A percentile compares a stretch with the other conserved stretches of the same genome.
These are phyloP conservation scores for Coendou prehensilis DNA, from an alignment of 2,797 vertebrate species.

Conservation along the genomic window DNA sequence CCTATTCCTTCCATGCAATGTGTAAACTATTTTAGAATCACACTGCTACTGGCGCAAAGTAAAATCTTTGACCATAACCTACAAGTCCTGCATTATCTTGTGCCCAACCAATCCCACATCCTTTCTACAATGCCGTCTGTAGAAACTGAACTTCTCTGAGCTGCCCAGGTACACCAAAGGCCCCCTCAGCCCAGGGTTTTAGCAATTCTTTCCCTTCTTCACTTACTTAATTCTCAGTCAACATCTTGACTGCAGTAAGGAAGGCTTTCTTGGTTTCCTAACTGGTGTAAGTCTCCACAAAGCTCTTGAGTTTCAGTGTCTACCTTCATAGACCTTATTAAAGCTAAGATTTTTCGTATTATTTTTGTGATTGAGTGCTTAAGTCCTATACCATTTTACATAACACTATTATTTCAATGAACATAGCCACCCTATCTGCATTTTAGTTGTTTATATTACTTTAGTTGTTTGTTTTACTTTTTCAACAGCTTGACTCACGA, in stretches of 20 bases:
- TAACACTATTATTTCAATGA: neutral
- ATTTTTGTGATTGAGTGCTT: neutral
- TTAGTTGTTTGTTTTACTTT: neutral
- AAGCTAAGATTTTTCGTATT: neutral
- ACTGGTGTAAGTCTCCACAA: neutral
- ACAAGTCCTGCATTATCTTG: neutral
- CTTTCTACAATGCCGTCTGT: neutral
- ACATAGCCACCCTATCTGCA: neutral
- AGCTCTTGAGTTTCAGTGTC: neutral
- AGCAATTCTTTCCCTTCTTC: neutral
- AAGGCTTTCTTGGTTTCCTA: neutral
- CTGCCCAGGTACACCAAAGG: neutral
- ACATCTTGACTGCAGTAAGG: neutral
- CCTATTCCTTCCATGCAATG: neutral
- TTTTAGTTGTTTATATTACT: neutral
- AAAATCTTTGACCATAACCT: neutral
- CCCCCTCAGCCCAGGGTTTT: neutral
- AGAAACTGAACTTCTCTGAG: neutral
- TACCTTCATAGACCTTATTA: neutral
- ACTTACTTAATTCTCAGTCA: neutral
- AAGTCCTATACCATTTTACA: neutral
- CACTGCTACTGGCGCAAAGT: neutral
- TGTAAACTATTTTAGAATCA: neutral
- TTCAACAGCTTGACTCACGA: neutral
- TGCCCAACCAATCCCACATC: fast-evolving